Conservation (phyloP, 2,113 vertebrate genomes). For the Ptilorrhoa leucosticta region DNA sequence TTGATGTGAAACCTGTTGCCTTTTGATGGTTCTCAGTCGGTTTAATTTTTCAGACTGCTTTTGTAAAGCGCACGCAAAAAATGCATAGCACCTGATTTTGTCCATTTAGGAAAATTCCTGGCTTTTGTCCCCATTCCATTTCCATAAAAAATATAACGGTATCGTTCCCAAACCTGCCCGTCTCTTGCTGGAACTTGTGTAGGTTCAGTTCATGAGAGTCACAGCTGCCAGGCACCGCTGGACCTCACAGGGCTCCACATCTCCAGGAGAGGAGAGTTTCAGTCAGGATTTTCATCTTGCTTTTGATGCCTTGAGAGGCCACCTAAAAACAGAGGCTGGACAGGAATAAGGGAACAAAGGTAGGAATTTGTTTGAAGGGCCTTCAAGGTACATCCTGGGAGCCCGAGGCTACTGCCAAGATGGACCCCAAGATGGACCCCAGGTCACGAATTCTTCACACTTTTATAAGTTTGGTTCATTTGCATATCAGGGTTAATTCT, state of each 20-base stretch:
- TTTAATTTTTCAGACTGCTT: not conserved
- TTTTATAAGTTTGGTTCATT: too few species aligned
- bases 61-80: fast-evolving
- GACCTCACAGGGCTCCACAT: not conserved
- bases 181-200: not conserved
- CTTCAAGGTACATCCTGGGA: too few species aligned
- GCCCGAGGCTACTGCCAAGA: too few species aligned
- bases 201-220: fast-evolving
- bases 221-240: not conserved
- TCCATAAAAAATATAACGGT: not conserved
- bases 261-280: not conserved
- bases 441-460: too few species aligned
- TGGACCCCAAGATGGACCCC: too few species aligned
- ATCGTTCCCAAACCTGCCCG: not conserved
- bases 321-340: too few species aligned
- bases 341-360: too few species aligned
- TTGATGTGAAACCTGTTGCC: too few species aligned
- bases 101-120: not conserved
- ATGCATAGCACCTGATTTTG: not conserved
- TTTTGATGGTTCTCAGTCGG: not conserved
- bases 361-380: too few species aligned
- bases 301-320: too few species aligned
- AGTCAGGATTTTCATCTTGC: not conserved
- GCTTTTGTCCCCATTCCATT: not conserved
- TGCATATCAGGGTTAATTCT: too few species aligned